phyloP scores from a whole-genome alignment of 1,140 invertebrate genomes.

The Musca domestica region DNA sequence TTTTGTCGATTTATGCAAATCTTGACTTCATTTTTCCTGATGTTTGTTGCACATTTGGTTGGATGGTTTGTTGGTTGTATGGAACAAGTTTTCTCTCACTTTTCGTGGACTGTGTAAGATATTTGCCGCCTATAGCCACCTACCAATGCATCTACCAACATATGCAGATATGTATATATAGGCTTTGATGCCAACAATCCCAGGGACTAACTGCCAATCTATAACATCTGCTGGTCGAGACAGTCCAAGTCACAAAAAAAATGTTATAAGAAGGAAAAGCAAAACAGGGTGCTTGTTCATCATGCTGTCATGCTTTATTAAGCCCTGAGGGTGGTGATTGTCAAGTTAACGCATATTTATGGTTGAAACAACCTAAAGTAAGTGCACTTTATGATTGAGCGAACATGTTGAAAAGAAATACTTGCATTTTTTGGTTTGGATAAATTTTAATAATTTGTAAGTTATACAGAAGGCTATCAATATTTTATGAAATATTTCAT shows the following conservation, averaged over 20 bases:
- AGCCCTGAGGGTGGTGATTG: slow-evolving; percentile 40
- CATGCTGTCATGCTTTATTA: slow-evolving; percentile 24
- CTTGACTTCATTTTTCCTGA: background rate
- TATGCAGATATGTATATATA: too few species aligned
- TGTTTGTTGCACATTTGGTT: too few species aligned
- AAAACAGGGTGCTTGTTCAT: background rate
- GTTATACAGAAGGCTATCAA: too few species aligned
- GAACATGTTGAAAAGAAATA: too few species aligned
- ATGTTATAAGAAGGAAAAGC: background rate
- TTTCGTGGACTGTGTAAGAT: background rate
- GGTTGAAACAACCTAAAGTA: slow-evolving; percentile 3
- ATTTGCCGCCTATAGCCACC: slow-evolving; percentile 9
- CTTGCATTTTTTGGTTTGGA: too few species aligned
- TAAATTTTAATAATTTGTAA: too few species aligned
- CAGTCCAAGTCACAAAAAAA: background rate
- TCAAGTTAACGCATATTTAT: slow-evolving; percentile 28
- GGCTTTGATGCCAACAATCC: too few species aligned
- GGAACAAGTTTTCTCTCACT: slow-evolving; percentile 2
- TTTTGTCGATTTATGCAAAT: slow-evolving; percentile 6
- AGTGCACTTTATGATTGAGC: too few species aligned
- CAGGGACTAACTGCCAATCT: background rate
- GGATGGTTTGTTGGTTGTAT: too few species aligned
- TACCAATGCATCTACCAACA: background rate
- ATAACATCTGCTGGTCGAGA: slow-evolving; percentile 1
- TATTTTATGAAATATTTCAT: too few species aligned